Conservation (phyloP, 1,140 invertebrate genomes). For the Lordiphosa stackelbergi region DNA sequence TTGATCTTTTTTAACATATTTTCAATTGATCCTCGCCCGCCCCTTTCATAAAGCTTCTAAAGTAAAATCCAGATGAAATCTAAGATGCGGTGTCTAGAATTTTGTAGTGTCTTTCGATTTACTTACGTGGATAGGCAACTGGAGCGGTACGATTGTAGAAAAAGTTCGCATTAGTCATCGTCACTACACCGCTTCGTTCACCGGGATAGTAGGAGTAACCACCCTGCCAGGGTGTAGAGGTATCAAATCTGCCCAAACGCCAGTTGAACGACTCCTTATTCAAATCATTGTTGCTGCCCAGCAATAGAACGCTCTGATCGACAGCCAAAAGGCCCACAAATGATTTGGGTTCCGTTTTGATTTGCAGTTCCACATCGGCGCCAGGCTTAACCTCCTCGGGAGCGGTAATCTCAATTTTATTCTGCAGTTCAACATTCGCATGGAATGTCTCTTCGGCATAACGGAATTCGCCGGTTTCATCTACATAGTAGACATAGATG, state of each 20-base stretch:
- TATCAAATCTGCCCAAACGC: slow-evolving; percentile 63
- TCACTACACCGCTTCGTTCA: slow-evolving; percentile 59
- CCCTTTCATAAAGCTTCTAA: too few relatives aligned
- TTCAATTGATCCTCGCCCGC: too few relatives aligned
- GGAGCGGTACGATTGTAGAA: slow-evolving; percentile 63
- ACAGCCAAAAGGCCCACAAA: slow-evolving; percentile 89
- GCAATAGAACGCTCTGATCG: slow-evolving; percentile 89
- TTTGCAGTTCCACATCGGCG: slow-evolving; percentile 83
- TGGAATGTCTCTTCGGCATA: slow-evolving; percentile 88
- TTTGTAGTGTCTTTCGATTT: too few relatives aligned
- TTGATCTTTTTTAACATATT: too few relatives aligned
- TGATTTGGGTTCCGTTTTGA: slow-evolving; percentile 89
- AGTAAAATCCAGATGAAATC: too few relatives aligned
- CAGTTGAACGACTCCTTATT: slow-evolving; percentile 67
- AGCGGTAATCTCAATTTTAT: slow-evolving; percentile 75
- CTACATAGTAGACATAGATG: slow-evolving; percentile 87
- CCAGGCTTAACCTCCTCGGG: slow-evolving; percentile 82
- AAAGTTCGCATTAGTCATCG: slow-evolving; percentile 70
- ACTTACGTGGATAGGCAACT: slow-evolving; percentile 25
- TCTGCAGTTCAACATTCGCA: slow-evolving; percentile 87
- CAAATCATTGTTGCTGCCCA: slow-evolving; percentile 77
- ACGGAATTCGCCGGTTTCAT: slow-evolving; percentile 85
- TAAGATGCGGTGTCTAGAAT: too few relatives aligned
- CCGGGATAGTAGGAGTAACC: slow-evolving; percentile 70
- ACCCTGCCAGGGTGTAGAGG: slow-evolving; percentile 62